phyloP scores from a whole-genome alignment of 2,113 vertebrate genomes.

The Alces alces region DNA sequence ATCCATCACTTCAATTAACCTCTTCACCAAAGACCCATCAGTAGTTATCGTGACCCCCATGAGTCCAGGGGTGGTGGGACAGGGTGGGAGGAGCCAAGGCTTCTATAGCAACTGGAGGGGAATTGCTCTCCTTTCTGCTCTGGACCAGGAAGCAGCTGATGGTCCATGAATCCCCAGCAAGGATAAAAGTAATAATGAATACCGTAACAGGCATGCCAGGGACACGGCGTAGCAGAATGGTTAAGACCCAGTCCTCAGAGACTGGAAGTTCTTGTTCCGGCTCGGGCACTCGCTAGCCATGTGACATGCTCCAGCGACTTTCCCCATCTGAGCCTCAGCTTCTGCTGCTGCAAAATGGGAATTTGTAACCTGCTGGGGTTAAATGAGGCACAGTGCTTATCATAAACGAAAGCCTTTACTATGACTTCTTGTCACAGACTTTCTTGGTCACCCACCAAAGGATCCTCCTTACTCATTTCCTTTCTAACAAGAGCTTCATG shows the following conservation, averaged over 20 bases:
- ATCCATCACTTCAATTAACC: neutral
- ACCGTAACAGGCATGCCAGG: fast-evolving
- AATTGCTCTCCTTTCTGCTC: neutral
- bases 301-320: neutral
- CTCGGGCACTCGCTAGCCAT: neutral
- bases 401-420: neutral
- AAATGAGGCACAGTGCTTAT: fast-evolving
- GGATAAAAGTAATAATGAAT: neutral
- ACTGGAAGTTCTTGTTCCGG: neutral
- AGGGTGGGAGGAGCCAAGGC: neutral
- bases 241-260: neutral
- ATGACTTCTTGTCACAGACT: neutral
- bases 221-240: fast-evolving
- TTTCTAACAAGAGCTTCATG: neutral
- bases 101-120: neutral
- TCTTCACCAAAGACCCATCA: neutral
- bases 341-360: neutral
- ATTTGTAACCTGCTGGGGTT: neutral
- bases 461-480: neutral
- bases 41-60: fast-evolving
- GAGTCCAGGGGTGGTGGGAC: neutral
- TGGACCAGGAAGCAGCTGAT: neutral
- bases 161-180: neutral
- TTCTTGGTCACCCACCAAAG: neutral
- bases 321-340: neutral